These are phyloP conservation scores for Enteromius fasciolatus DNA, from an alignment of 2,797 vertebrate genomes.

Conservation along the genomic window DNA sequence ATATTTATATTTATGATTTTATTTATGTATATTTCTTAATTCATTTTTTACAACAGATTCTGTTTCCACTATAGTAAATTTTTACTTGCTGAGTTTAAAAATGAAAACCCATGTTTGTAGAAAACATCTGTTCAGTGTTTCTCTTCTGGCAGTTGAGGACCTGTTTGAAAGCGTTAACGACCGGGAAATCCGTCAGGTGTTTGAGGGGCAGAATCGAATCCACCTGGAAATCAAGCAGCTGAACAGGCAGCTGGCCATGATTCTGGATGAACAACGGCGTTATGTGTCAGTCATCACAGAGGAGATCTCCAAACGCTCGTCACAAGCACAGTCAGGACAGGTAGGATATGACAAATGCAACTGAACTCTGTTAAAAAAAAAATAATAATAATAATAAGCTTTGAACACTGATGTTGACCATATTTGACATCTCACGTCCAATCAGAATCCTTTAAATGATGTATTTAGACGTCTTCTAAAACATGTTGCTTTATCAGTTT, in stretches of 20 bases:
- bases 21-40: not conserved
- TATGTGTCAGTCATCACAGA: slow-evolving; percentile 88
- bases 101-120: slow-evolving; percentile 2
- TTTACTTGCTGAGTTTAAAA: slow-evolving; percentile 68
- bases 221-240: slow-evolving; percentile 98
- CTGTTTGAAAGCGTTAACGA: slow-evolving; percentile 89
- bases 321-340: slow-evolving; percentile 79
- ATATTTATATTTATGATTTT: not conserved
- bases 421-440: not conserved
- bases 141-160: slow-evolving; percentile 82
- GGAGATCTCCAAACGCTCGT: slow-evolving; percentile 82
- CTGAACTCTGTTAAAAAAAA: not conserved
- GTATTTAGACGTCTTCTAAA: not conserved
- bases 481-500: not conserved
- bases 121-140: slow-evolving; percentile 16
- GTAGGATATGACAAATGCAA: slow-evolving; percentile 63
- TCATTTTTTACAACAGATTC: not conserved
- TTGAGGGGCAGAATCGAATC: slow-evolving; percentile 96
- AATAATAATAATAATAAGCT: not conserved
- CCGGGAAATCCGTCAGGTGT: slow-evolving; percentile 92
- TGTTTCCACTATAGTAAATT: not conserved
- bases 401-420: not conserved
- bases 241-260: slow-evolving; percentile 91
- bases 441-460: not conserved
- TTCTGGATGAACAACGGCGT: slow-evolving; percentile 95